A percentile compares a stretch with the other conserved stretches of the same genome.
Evolutionary conservation across 2,888 invertebrate species (phyloP).

Genomic region (Drosophila hamatofila): DNA sequence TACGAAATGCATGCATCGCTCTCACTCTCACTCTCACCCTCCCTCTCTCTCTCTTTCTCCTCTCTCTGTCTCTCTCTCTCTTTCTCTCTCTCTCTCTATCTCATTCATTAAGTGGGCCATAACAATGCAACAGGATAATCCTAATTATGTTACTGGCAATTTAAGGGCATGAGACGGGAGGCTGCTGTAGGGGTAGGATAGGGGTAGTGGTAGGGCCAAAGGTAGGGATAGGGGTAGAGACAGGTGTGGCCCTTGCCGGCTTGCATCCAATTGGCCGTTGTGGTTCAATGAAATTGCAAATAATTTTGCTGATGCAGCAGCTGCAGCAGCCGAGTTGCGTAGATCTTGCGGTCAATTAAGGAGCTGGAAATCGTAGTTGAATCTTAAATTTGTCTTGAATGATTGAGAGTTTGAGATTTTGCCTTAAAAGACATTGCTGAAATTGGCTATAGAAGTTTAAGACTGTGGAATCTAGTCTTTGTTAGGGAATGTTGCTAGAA

Average conservation of each 20-base stretch:
- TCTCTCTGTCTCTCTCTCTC: not conserved
- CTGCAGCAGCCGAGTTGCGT: conserved; percentile 7
- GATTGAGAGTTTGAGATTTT: not conserved
- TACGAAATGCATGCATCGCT: conserved; percentile 30
- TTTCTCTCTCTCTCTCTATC: not conserved
- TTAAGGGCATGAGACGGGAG: too few species aligned
- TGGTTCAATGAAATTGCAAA: conserved; percentile 47
- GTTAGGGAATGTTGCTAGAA: not conserved
- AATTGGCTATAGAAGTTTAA: not conserved
- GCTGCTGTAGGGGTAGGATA: not conserved
- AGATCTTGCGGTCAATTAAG: conserved; percentile 25
- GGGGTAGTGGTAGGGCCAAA: not conserved
- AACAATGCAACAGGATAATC: conserved; percentile 64
- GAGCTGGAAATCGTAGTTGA: not conserved
- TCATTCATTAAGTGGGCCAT: conserved; percentile 5
- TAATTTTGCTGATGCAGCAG: conserved; percentile 40
- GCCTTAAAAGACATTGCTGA: not conserved
- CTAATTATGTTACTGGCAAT: conserved; percentile 51
- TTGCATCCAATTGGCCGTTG: not conserved
- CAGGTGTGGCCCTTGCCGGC: too few species aligned
- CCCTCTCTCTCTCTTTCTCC: not conserved
- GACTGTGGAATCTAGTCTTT: too few species aligned
- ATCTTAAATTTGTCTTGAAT: not conserved
- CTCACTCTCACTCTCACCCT: not conserved
- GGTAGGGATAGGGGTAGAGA: not conserved